These are phyloP conservation scores for Euzophera pinguis DNA, from an alignment of 2,888 invertebrate genomes.

Conservation along the genomic window DNA sequence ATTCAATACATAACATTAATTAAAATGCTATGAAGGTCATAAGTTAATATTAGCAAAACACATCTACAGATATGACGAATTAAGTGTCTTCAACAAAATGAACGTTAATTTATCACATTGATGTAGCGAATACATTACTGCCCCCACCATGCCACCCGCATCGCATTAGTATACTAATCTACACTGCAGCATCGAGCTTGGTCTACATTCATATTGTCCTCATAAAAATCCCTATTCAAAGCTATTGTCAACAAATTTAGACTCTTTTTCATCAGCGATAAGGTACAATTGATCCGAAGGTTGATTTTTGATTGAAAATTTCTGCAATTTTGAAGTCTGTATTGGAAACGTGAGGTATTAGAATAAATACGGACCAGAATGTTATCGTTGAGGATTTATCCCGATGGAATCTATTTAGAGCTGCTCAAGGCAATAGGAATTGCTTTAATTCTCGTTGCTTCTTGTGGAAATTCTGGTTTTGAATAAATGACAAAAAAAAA, in stretches of 20 bases:
- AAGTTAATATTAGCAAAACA: background rate
- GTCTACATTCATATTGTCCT: slow-evolving; percentile 29
- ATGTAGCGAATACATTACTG: slow-evolving; percentile 26
- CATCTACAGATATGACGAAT: slow-evolving; percentile 19
- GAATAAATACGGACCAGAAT: background rate
- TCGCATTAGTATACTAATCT: slow-evolving; percentile 23
- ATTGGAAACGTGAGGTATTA: slow-evolving; percentile 6
- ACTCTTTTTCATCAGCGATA: background rate
- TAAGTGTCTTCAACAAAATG: slow-evolving; percentile 23
- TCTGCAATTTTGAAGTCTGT: slow-evolving; percentile 4
- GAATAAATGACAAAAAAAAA: no score
- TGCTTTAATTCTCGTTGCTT: background rate
- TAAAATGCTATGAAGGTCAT: no score
- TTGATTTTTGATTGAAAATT: slow-evolving; percentile 10
- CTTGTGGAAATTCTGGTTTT: no score
- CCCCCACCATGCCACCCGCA: slow-evolving; percentile 18
- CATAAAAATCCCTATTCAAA: slow-evolving; percentile 22
- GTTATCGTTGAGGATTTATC: background rate
- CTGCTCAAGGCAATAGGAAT: background rate
- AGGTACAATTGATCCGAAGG: background rate
- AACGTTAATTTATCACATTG: slow-evolving; percentile 30
- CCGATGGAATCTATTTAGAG: background rate
- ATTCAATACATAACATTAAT: no score
- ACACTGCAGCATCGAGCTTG: slow-evolving; percentile 17
- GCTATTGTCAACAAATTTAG: slow-evolving; percentile 3